phyloP scores from a whole-genome alignment of 2,888 invertebrate species.

The Ditula angustiorana region DNA sequence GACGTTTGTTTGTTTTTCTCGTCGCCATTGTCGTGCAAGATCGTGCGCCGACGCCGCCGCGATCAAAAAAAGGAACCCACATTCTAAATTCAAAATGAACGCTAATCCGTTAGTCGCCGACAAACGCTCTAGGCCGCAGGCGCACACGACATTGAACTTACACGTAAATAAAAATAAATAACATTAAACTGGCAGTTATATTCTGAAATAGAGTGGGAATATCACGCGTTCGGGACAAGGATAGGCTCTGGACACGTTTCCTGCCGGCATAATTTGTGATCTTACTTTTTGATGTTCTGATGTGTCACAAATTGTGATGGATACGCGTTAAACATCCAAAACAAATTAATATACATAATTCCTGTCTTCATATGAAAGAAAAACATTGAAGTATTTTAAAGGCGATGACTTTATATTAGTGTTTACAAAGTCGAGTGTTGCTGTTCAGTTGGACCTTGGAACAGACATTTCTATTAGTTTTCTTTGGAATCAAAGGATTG shows the following conservation, averaged over 20 bases:
- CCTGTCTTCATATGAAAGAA: conserved; percentile 36
- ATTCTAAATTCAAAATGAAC: conserved; percentile 28
- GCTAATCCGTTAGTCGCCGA: conserved; percentile 12
- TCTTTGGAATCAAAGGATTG: conserved; percentile 31
- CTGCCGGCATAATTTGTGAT: conserved; percentile 29
- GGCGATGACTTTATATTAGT: conserved; percentile 23
- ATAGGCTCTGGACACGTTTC: conserved; percentile 43
- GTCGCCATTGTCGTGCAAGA: conserved; percentile 20
- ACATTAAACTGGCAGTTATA: conserved; percentile 38
- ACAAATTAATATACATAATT: conserved; percentile 33
- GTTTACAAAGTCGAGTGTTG: conserved; percentile 13
- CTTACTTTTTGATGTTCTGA: conserved; percentile 25
- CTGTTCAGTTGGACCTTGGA: conserved; percentile 9
- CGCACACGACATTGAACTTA: conserved; percentile 70
- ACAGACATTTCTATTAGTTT: conserved; percentile 24
- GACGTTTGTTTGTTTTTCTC: conserved; percentile 34
- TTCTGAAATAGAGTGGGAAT: conserved; percentile 52
- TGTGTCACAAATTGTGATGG: conserved; percentile 35
- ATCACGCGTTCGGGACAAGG: conserved; percentile 44
- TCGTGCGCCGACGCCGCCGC: conserved; percentile 20
- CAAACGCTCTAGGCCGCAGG: conserved; percentile 40
- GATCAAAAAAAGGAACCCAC: conserved; percentile 14
- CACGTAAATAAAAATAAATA: conserved; percentile 58
- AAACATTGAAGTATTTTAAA: conserved; percentile 29
- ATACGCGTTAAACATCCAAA: conserved; percentile 26